These are phyloP conservation scores for Cataglyphis albicans DNA, from an alignment of 2,888 invertebrate species.

Conservation along the genomic window DNA sequence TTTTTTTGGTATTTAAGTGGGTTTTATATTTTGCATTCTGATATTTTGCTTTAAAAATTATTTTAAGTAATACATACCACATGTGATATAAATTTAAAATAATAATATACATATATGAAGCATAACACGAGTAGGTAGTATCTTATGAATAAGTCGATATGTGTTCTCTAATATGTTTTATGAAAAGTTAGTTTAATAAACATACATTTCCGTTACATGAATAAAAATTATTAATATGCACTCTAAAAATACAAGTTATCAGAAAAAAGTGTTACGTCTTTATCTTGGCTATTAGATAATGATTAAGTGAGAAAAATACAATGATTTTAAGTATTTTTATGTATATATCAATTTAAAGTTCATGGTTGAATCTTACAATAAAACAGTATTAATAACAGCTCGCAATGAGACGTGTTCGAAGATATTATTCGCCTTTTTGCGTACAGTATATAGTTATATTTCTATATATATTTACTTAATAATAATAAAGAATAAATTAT, in stretches of 20 bases:
- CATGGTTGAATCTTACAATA: conserved; percentile 71
- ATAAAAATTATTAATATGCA: neutral
- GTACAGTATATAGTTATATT: neutral
- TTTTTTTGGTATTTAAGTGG: neutral
- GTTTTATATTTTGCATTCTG: neutral
- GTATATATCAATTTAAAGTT: conserved; percentile 68
- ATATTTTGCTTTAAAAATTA: conserved; percentile 5
- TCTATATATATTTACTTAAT: neutral
- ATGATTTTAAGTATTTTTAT: conserved; percentile 65
- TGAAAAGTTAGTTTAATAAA: neutral
- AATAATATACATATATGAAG: neutral
- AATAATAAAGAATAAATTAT: conserved; percentile 2
- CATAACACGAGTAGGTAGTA: neutral
- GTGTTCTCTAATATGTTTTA: neutral
- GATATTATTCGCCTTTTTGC: neutral
- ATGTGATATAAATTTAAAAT: conserved; percentile 6
- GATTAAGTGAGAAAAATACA: neutral
- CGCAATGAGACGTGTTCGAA: conserved; percentile 7
- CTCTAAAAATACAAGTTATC: neutral
- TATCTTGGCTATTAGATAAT: neutral
- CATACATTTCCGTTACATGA: neutral
- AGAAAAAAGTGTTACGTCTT: neutral
- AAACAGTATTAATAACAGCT: conserved; percentile 4
- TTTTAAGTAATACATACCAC: neutral
- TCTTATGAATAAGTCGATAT: neutral